Conservation (phyloP, 1,140 invertebrate species). For the Drosophila ananassae region DNA sequence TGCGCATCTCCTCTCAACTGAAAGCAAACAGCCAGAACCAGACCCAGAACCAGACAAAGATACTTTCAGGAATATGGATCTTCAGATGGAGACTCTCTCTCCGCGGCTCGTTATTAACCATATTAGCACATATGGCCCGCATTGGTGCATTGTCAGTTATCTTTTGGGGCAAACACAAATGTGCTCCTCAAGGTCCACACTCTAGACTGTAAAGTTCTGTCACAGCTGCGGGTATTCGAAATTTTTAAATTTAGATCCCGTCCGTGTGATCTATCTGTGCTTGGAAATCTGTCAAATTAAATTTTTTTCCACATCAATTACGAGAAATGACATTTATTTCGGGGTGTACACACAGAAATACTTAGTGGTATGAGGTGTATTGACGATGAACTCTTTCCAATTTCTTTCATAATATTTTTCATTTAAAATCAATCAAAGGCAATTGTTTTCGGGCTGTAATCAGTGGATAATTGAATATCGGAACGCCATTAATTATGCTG, state of each 20-base stretch:
- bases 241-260: conserved; percentile 39
- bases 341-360: not conserved
- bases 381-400: conserved; percentile 3
- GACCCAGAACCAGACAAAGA: conserved; percentile 3
- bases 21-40: conserved; percentile 15
- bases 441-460: not conserved
- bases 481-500: not conserved
- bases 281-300: conserved; percentile 49
- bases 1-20: conserved; percentile 59
- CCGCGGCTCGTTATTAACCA: conserved; percentile 23
- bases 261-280: conserved; percentile 40
- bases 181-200: conserved; percentile 35
- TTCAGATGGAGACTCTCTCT: conserved; percentile 1
- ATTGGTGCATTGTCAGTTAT: conserved; percentile 37
- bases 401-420: conserved; percentile 2
- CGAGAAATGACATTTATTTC: conserved; percentile 31
- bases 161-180: conserved; percentile 37
- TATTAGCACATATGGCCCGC: conserved; percentile 45
- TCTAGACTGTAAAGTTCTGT: conserved; percentile 2
- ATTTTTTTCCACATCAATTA: conserved; percentile 40
- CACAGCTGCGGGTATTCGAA: conserved; percentile 28
- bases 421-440: conserved; percentile 1
- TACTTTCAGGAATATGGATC: conserved; percentile 8
- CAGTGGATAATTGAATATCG: not conserved
- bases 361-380: not conserved